Percentiles rank a stretch among this genome's conserved stretches.
Conservation (phyloP, 2,797 vertebrate species). For the Pangasius sanitwongsei region DNA sequence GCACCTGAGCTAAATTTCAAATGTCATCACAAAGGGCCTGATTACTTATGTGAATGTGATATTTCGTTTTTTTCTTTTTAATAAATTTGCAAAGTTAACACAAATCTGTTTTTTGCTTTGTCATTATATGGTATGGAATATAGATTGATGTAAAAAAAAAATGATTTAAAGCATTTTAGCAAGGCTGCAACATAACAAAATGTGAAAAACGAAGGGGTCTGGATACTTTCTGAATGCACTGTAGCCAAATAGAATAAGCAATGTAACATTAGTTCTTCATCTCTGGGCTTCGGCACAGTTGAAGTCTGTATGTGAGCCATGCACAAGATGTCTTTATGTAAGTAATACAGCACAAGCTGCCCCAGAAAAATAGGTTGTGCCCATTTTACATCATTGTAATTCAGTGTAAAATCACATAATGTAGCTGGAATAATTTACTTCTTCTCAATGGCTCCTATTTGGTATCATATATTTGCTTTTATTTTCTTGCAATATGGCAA, state of each 20-base stretch:
- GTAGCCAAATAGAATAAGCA: not conserved
- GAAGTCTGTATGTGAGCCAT: not conserved
- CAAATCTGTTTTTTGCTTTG: too few species aligned
- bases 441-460: slow-evolving; percentile 20
- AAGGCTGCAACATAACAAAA: too few species aligned
- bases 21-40: too few species aligned
- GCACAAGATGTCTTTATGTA: not conserved
- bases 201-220: too few species aligned
- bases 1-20: too few species aligned
- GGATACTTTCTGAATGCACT: too few species aligned
- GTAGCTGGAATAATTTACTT: slow-evolving; percentile 17
- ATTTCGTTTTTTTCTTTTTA: too few species aligned
- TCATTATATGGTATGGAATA: too few species aligned
- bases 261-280: not conserved
- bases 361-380: slow-evolving; percentile 4
- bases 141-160: too few species aligned
- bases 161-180: too few species aligned
- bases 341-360: slow-evolving; percentile 1
- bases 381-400: slow-evolving; percentile 12
- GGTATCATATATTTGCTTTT: slow-evolving; percentile 23
- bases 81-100: too few species aligned
- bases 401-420: slow-evolving; percentile 25
- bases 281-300: not conserved
- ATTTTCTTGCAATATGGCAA: slow-evolving; percentile 17
- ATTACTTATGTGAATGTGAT: too few species aligned